phyloP scores from a whole-genome alignment of 2,888 invertebrate species.

The Elgonia sp. region DNA sequence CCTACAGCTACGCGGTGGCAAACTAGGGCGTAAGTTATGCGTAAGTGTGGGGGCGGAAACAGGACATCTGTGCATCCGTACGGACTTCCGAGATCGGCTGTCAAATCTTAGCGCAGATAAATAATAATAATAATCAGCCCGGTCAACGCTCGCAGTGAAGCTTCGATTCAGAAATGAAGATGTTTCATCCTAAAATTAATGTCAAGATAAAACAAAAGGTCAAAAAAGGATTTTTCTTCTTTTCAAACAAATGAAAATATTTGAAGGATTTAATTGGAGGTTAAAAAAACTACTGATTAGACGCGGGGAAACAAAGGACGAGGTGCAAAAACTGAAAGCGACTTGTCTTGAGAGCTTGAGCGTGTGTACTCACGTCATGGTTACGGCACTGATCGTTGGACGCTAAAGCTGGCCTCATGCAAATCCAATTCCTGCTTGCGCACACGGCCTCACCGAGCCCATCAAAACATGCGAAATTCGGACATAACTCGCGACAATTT shows the following conservation, averaged over 20 bases:
- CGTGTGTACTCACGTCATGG: conserved; percentile 85
- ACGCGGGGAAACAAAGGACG: not conserved
- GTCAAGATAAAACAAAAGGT: too few species aligned
- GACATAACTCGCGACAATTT: conserved; percentile 86
- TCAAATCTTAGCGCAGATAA: conserved; percentile 35
- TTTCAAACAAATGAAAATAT: too few species aligned
- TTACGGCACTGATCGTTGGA: conserved; percentile 85
- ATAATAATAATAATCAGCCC: conserved; percentile 16
- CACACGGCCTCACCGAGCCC: conserved; percentile 86
- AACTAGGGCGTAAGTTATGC: conserved; percentile 62
- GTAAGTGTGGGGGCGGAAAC: conserved; percentile 58
- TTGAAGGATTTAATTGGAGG: too few species aligned
- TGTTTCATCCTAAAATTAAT: too few species aligned
- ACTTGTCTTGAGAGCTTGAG: not conserved
- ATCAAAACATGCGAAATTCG: conserved; percentile 86
- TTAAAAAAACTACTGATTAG: too few species aligned
- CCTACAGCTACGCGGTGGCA: conserved; percentile 37
- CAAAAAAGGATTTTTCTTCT: too few species aligned
- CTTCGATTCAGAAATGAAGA: too few species aligned
- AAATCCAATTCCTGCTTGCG: conserved; percentile 84
- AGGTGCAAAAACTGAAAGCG: not conserved
- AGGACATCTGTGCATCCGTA: conserved; percentile 53
- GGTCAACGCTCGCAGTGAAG: not conserved
- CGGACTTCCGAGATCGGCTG: conserved; percentile 37
- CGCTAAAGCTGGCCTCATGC: conserved; percentile 86